Evolutionary conservation across 2,797 vertebrate species (phyloP).

Genomic region (Thamnophis elegans): DNA sequence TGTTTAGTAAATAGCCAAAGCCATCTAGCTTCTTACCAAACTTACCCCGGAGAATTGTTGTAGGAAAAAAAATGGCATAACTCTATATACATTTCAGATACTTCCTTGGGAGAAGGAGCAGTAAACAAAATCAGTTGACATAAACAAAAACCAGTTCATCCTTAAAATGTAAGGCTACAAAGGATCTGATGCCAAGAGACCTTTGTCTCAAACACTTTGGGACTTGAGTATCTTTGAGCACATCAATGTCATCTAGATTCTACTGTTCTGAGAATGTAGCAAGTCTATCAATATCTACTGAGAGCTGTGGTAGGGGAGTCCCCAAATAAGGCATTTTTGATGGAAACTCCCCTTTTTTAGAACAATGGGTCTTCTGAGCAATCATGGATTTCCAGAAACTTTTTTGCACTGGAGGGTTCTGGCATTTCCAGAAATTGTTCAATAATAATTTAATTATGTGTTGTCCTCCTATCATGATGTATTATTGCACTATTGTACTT

Average conservation of each 20-base stretch:
- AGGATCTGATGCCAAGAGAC: not conserved
- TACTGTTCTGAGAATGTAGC: not conserved
- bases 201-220: not conserved
- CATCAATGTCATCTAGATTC: not conserved
- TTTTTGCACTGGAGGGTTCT: not conserved
- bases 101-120: not conserved
- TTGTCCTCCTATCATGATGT: not conserved
- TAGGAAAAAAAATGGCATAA: not conserved
- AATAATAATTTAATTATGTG: not conserved
- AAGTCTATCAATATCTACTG: not conserved
- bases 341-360: not conserved
- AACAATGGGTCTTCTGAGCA: not conserved
- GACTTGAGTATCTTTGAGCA: not conserved
- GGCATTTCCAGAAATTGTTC: not conserved
- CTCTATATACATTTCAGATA: not conserved
- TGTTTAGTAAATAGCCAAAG: not conserved
- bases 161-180: not conserved
- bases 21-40: not conserved
- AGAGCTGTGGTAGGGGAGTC: not conserved
- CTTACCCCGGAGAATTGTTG: not conserved
- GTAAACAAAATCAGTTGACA: not conserved
- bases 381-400: not conserved
- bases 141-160: not conserved
- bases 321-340: not conserved
- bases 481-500: not conserved